Percentiles rank a stretch among this genome's conserved stretches.
Conservation (phyloP, 2,797 vertebrate genomes). For the Miichthys miiuy region DNA sequence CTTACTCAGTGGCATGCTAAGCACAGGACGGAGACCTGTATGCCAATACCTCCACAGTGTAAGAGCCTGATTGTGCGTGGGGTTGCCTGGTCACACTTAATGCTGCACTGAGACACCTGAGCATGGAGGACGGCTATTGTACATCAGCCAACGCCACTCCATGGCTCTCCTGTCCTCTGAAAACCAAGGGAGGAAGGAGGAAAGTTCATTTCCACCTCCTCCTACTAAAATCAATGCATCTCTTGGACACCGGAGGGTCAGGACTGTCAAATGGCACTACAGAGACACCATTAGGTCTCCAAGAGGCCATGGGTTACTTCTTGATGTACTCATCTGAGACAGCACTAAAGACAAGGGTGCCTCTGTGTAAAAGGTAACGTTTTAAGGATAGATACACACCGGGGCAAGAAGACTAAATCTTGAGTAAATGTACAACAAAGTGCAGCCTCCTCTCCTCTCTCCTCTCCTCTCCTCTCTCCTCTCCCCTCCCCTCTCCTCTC, state of each 20-base stretch:
- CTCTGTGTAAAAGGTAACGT: slow-evolving; percentile 63
- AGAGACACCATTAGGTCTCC: slow-evolving; percentile 75
- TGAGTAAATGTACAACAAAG: slow-evolving; percentile 20
- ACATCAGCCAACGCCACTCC: slow-evolving; percentile 68
- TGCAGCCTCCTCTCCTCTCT: slow-evolving; percentile 17
- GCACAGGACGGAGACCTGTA: slow-evolving; percentile 77
- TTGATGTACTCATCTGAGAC: slow-evolving; percentile 69
- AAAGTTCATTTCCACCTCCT: slow-evolving; percentile 59
- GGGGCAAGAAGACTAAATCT: slow-evolving; percentile 28
- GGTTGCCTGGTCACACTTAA: slow-evolving; percentile 80
- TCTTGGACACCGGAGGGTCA: slow-evolving; percentile 62
- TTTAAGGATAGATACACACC: slow-evolving; percentile 43
- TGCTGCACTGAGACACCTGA: slow-evolving; percentile 75
- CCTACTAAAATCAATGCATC: slow-evolving; percentile 76
- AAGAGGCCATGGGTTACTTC: slow-evolving; percentile 72
- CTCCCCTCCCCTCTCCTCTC: slow-evolving; percentile 18
- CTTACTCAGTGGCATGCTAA: slow-evolving; percentile 74
- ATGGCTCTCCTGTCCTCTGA: slow-evolving; percentile 57
- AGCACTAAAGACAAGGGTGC: slow-evolving; percentile 70
- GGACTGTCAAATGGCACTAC: slow-evolving; percentile 71
- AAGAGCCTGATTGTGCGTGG: slow-evolving; percentile 77
- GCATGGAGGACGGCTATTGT: slow-evolving; percentile 72
- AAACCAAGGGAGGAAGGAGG: slow-evolving; percentile 53
- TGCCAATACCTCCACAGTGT: slow-evolving; percentile 77
- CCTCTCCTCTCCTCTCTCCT: not conserved